phyloP scores from a whole-genome alignment of 2,888 invertebrate species.

The Xylocampa areola region DNA sequence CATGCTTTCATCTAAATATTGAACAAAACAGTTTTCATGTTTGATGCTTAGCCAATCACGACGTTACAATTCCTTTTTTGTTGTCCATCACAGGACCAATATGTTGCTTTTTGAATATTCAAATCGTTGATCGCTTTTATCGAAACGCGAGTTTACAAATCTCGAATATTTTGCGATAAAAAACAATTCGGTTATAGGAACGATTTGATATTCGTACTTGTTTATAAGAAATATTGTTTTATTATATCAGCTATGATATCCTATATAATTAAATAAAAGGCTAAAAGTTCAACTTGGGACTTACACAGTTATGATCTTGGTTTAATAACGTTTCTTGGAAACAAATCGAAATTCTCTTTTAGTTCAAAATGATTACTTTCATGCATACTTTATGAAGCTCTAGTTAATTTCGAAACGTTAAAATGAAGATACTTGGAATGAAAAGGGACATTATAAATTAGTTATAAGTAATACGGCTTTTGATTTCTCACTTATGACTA shows the following conservation, averaged over 20 bases:
- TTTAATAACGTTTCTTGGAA: conserved; percentile 27
- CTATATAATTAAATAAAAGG: conserved; percentile 42
- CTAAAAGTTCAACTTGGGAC: conserved; percentile 19
- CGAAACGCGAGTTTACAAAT: conserved; percentile 28
- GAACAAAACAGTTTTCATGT: conserved; percentile 3
- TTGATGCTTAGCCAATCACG: conserved; percentile 15
- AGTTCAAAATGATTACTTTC: conserved; percentile 29
- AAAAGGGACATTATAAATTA: conserved; percentile 20
- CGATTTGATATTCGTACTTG: conserved; percentile 7
- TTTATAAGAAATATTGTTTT: too few species aligned
- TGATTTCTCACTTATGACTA: conserved; percentile 26
- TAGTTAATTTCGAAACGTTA: conserved; percentile 21
- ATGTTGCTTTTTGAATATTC: conserved; percentile 39
- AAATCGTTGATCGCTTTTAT: too few species aligned
- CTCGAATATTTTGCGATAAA: conserved; percentile 17
- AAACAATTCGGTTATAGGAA: background rate
- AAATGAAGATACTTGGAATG: conserved; percentile 16
- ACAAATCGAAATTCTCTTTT: conserved; percentile 38
- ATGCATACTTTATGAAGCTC: conserved; percentile 23
- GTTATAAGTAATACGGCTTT: conserved; percentile 23
- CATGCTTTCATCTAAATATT: background rate
- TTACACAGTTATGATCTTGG: conserved; percentile 5
- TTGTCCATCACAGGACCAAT: conserved; percentile 20
- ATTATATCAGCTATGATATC: too few species aligned
- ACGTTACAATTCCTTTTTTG: background rate